Percentiles rank a stretch among this genome's conserved stretches.
Conservation (phyloP, 2,797 vertebrate genomes). For the Remorina albescens region DNA sequence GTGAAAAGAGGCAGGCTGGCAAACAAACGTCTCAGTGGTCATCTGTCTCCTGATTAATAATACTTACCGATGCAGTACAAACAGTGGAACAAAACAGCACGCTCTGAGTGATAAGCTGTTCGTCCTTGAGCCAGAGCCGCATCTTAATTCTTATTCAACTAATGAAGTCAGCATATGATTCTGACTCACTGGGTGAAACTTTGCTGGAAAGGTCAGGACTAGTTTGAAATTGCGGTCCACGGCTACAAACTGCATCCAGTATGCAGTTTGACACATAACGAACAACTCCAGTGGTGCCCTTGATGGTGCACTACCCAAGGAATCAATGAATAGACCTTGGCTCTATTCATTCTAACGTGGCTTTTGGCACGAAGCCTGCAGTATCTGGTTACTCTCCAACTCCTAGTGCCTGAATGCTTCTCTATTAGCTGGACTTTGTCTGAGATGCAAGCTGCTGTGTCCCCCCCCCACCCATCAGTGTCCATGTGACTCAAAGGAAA, state of each 20-base stretch:
- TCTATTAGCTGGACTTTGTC: constrained; percentile 39
- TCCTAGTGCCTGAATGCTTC: constrained; percentile 24
- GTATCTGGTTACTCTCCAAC: constrained; percentile 52
- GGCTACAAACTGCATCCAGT: constrained; percentile 54
- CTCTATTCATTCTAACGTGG: constrained; percentile 53
- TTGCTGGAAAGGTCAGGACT: constrained; percentile 68
- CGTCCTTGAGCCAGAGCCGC: constrained; percentile 38
- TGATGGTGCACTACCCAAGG: constrained; percentile 52
- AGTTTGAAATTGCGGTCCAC: constrained; percentile 60
- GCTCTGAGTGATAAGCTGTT: constrained; percentile 13
- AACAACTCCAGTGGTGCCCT: constrained; percentile 67
- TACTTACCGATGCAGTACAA: neutral
- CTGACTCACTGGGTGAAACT: constrained; percentile 42
- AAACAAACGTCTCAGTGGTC: neutral
- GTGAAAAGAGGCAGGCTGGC: neutral
- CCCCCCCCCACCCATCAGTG: too few species aligned
- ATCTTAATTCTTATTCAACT: constrained; percentile 61
- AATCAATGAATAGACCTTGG: constrained; percentile 72
- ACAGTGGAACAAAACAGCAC: neutral
- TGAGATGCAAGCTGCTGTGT: neutral
- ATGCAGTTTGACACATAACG: constrained; percentile 64
- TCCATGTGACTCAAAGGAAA: constrained; percentile 10
- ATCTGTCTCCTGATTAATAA: neutral
- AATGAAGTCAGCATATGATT: constrained; percentile 50
- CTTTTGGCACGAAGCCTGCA: constrained; percentile 56